Conservation (phyloP, 1,140 invertebrate species). For the Sycobia sp. region DNA sequence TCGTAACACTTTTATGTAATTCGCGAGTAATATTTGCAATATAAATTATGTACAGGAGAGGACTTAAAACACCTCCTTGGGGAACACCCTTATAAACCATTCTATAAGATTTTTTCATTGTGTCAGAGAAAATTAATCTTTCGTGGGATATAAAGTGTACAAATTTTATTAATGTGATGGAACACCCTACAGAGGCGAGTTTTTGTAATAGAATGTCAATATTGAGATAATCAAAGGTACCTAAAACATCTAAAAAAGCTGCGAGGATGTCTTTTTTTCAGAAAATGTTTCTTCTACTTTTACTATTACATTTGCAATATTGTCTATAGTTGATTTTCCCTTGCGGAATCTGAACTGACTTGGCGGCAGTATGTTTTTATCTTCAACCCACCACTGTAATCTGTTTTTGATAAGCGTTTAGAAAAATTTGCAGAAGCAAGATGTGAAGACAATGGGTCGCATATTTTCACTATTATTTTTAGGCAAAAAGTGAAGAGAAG, state of each 20-base stretch:
- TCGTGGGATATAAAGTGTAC: background rate
- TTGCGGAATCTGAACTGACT: conserved; percentile 1
- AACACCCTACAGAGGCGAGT: background rate
- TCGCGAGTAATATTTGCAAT: background rate
- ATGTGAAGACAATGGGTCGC: no score
- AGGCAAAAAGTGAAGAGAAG: no score
- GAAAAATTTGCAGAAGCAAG: conserved; percentile 31
- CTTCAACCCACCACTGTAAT: conserved; percentile 13
- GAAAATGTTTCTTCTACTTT: conserved; percentile 14
- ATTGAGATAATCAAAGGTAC: conserved; percentile 16
- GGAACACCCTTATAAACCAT: background rate
- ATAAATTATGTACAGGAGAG: conserved; percentile 19
- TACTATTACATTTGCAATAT: background rate
- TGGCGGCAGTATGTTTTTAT: background rate
- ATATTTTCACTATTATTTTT: no score
- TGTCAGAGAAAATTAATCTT: background rate
- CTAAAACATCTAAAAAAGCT: conserved; percentile 13
- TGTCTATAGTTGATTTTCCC: background rate
- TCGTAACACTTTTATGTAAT: background rate
- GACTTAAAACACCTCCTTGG: conserved; percentile 7
- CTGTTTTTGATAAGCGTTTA: conserved; percentile 14
- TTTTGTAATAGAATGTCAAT: conserved; percentile 2
- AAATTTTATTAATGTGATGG: background rate
- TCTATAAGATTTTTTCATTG: background rate
- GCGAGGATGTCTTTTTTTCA: conserved; percentile 3